Base-by-base conservation (phyloP, 1,140 invertebrate genomes). In the Acromyrmex charruanus region DNA sequence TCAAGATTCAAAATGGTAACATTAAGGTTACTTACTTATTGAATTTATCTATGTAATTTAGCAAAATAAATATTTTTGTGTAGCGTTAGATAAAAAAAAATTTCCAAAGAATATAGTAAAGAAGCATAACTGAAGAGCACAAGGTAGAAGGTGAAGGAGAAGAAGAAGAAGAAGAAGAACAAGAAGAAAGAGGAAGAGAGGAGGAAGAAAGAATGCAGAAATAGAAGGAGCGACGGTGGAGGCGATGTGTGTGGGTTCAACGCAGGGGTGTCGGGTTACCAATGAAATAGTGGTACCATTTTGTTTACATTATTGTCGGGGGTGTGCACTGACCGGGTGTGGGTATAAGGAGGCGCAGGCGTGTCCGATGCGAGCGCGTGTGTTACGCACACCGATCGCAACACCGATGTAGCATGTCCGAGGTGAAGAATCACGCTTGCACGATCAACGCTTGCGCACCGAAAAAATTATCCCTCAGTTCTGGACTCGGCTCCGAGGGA, bases 261-360 rank as follows among this genome's bases (percentile, higher is more conserved):
- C 85, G 69, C 55, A 85, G 72, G 49, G 92, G 95, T 95, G 90
- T 95, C 93, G 90, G 92, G 94, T 95, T 95, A 94, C 95, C 93
- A 94, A 94, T 95, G 94, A 95, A 94, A 94, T 95, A 95, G 90
- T 94, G 94, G 94, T 94, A 95, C 94, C 94, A 95, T 95, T 95
- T 95, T 95, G 94, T 95, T 95, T 93, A 95, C 94, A 95, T 94
- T 95, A 95, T 94, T 94, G 94, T 94, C 92, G 88, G 86, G 77
- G 87, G 88, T 86, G 86, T 86, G 68, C 61, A 49, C 51, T n/a
- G 53, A 53, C 21, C 25, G 55, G 84, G 63, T 71, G 28, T 51
- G 31, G 39, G 35, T 51, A 77, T 77, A 82, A 68, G 58, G 74
- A 79, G 80, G 28, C 44, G 39, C 77, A 61, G 39, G 68, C 79